These are phyloP conservation scores for Andricus grossulariae DNA, from an alignment of 1,140 invertebrate genomes.

Conservation along the genomic window DNA sequence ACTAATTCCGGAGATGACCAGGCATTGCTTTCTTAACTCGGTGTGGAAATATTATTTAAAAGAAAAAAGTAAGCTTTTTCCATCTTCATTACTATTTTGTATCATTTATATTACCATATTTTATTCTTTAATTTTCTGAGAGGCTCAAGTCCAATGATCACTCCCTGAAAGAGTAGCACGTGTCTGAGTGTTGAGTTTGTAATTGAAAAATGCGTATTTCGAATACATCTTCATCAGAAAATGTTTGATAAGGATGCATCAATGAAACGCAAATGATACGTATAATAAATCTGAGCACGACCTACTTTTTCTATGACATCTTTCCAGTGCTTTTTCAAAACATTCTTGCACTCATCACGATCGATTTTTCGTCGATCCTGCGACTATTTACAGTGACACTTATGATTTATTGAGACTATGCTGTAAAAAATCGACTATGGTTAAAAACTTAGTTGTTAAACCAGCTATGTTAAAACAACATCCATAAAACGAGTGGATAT, in stretches of 20 bases:
- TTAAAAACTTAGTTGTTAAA: constrained; percentile 20
- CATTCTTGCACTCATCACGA: constrained; percentile 3
- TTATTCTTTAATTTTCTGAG: not conserved
- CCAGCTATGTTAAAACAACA: constrained; percentile 7
- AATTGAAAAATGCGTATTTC: constrained; percentile 2
- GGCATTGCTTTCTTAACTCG: not conserved
- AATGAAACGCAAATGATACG: constrained; percentile 45
- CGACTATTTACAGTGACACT: constrained; percentile 25
- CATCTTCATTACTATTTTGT: not conserved
- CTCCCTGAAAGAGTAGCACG: not conserved
- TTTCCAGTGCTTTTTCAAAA: constrained; percentile 1
- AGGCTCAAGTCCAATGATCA: constrained; percentile 14
- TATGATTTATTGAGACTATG: constrained; percentile 14
- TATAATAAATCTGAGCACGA: constrained; percentile 39
- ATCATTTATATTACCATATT: not conserved
- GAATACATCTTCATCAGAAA: not conserved
- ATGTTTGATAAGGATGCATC: constrained; percentile 39
- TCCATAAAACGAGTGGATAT: constrained; percentile 14
- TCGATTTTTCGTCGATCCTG: constrained; percentile 1
- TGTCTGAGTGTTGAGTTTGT: constrained; percentile 36
- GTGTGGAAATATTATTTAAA: not conserved
- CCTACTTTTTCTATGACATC: constrained; percentile 8
- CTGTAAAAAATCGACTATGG: constrained; percentile 20
- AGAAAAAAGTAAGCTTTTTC: not conserved
- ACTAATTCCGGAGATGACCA: not conserved